Evolutionary conservation across 2,113 vertebrate genomes (phyloP).

Genomic region (Atherinomorus stipes): DNA sequence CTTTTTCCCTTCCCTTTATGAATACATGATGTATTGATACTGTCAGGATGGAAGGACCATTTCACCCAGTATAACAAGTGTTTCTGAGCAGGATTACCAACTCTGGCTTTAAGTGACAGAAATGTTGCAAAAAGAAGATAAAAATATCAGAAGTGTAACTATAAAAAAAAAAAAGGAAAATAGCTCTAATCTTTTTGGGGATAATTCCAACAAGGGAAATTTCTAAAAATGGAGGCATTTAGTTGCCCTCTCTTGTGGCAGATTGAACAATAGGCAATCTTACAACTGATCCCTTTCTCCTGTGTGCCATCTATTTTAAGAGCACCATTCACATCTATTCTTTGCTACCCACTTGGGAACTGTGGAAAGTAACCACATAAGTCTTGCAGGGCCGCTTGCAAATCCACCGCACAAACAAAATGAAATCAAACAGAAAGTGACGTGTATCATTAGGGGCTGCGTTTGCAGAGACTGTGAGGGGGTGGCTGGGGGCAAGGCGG

Average conservation of each 20-base stretch:
- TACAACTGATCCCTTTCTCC: neutral
- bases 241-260: neutral
- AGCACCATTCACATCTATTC: slow-evolving; percentile 8
- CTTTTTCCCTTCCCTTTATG: too few relatives aligned
- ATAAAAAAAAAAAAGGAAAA: neutral
- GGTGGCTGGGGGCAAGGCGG: neutral
- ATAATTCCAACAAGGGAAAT: neutral
- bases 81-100: too few relatives aligned
- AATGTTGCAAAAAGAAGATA: neutral
- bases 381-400: slow-evolving; percentile 6
- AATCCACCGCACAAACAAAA: slow-evolving; percentile 11
- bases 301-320: neutral
- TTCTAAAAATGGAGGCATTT: neutral
- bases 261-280: slow-evolving; percentile 4
- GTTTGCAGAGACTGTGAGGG: slow-evolving; percentile 8
- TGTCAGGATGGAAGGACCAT: too few relatives aligned
- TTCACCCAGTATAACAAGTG: too few relatives aligned
- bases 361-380: slow-evolving; percentile 4
- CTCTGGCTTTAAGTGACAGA: too few relatives aligned
- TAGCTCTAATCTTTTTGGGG: neutral
- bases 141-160: neutral
- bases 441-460: slow-evolving; percentile 3
- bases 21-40: too few relatives aligned
- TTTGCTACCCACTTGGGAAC: slow-evolving; percentile 6
- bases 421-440: slow-evolving; percentile 10